Base-by-base conservation (phyloP, 2,797 vertebrate species). In the Phrynocephalus forsythii region DNA sequence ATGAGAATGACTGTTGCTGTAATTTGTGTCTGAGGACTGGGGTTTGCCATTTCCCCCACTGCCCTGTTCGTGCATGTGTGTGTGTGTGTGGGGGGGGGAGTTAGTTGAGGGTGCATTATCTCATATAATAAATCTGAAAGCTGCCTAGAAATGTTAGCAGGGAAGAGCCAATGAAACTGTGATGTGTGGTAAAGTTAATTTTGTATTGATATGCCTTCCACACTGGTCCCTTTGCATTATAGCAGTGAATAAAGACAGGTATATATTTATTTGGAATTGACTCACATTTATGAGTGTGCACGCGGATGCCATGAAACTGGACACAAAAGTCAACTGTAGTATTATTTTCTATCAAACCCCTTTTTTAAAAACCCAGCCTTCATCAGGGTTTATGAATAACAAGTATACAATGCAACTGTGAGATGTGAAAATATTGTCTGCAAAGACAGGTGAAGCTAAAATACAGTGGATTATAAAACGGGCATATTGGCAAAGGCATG, bases 111-210 rank as follows among this genome's bases (percentile, higher is more conserved):
- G 52, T 30, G 22, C 26, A 71, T 84, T 24, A 3, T 52, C 44
- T 66, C 0, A 6, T 0, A 38, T n/a, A 60, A 6, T 26, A 71
- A 60, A 52, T 82, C 33, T 8, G 20, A 60, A 15, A 44, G 52
- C 86, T 66, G 0, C 30, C 77, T 79, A 63, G 60, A 0, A 33
- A 20, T 78, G 22, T 84, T 80, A n/a, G 1, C 56, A 0, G 0
- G 9, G 0, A n/a, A n/a, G 15, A 44, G 63, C 56, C 26, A 63
- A 5, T 63, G 15, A 16, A 66, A 63, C 8, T 20, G 33, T 84
- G 75, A 16, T 16, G 15, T 63, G 11, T 26, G 73, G 56, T 56
- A 33, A 72, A 33, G 15, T 83, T 73, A 30, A 3, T 26, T 84
- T 84, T 72, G 24, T 44, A 69, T 18, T 75, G 50, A 38, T 26